Evolutionary conservation across 2,113 vertebrate genomes (phyloP).

Genomic region (Arizona elegans): DNA sequence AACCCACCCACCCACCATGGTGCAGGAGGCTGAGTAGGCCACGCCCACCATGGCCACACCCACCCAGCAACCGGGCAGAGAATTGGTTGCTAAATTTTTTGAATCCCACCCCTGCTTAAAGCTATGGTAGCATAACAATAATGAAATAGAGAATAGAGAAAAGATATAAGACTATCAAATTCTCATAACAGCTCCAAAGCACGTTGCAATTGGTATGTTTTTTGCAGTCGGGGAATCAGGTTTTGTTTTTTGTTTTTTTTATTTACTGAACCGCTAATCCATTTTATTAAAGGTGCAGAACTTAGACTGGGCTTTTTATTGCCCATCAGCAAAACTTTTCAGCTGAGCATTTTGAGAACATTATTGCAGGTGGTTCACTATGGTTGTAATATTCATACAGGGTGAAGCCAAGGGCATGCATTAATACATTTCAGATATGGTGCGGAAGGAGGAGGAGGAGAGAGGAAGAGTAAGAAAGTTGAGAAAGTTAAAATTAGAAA

Average conservation of each 20-base stretch:
- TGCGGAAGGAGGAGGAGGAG: not conserved
- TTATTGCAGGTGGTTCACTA: not conserved
- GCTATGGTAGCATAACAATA: not conserved
- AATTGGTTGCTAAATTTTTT: too few species aligned
- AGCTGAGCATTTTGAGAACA: not conserved
- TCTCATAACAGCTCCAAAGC: not conserved
- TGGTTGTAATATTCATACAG: not conserved
- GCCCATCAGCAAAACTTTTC: not conserved
- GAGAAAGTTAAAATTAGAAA: not conserved
- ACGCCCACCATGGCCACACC: too few species aligned
- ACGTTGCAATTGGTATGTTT: not conserved
- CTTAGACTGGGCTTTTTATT: not conserved
- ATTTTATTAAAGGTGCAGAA: not conserved
- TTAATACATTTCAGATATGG: not conserved
- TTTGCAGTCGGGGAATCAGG: not conserved
- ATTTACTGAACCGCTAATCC: not conserved
- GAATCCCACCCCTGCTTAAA: not conserved
- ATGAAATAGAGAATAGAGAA: not conserved
- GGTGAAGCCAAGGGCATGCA: not conserved
- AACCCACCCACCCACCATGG: too few species aligned
- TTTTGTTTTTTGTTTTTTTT: not conserved
- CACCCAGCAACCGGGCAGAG: too few species aligned
- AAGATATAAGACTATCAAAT: not conserved
- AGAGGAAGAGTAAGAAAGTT: not conserved
- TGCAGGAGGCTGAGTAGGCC: too few species aligned